Evolutionary conservation across 2,888 invertebrate species (phyloP).

Genomic region (Dastarcus helophoroides): DNA sequence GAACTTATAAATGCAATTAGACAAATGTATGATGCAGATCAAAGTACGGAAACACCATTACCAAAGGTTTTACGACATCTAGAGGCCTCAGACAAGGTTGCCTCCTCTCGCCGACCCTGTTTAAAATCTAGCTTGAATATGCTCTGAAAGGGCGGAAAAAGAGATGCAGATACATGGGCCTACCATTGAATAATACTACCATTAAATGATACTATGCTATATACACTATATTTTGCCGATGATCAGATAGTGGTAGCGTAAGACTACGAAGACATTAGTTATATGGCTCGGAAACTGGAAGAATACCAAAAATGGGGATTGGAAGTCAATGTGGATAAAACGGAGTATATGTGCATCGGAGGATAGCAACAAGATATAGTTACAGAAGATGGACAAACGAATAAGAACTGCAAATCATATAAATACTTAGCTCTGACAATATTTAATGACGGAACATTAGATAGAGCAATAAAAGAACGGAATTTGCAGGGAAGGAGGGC

Average conservation of each 20-base stretch:
- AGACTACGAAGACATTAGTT: too few relatives aligned
- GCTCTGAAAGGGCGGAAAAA: too few relatives aligned
- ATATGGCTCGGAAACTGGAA: conserved; percentile 14
- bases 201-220: conserved; percentile 2
- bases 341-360: conserved; percentile 10
- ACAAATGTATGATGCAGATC: too few relatives aligned
- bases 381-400: conserved; percentile 5
- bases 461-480: conserved; percentile 11
- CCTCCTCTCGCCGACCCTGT: too few relatives aligned
- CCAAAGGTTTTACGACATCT: too few relatives aligned
- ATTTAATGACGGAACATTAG: conserved; percentile 11
- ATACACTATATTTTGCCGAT: conserved; percentile 5
- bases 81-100: too few relatives aligned
- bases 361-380: conserved; percentile 7
- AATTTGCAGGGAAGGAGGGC: conserved; percentile 12
- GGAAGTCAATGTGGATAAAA: conserved; percentile 13
- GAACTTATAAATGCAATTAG: too few relatives aligned
- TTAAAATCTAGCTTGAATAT: too few relatives aligned
- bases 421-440: conserved; percentile 12
- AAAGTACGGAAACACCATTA: too few relatives aligned
- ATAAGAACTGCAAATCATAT: conserved; percentile 5
- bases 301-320: conserved; percentile 12
- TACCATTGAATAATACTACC: too few relatives aligned
- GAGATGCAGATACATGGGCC: too few relatives aligned
- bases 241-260: conserved; percentile 4